These are phyloP conservation scores for Caenorhabditis brenneri DNA, from an alignment of 1,140 invertebrate genomes.

Conservation along the genomic window DNA sequence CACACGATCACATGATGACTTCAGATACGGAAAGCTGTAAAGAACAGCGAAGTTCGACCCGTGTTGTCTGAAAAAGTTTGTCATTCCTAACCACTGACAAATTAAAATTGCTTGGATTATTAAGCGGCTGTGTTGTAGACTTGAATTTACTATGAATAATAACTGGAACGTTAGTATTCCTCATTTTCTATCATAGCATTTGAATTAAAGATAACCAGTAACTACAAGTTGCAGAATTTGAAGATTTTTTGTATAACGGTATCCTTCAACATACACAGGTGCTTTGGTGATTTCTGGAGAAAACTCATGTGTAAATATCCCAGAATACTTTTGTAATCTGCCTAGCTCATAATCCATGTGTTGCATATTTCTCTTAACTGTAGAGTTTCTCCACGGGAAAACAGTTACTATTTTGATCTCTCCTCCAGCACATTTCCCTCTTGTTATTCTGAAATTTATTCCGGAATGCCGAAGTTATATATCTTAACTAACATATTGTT, in stretches of 20 bases:
- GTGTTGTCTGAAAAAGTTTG: not conserved
- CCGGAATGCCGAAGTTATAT: not conserved
- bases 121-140: too few species aligned
- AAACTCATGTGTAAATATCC: constrained; percentile 2
- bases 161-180: too few species aligned
- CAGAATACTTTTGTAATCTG: constrained; percentile 33
- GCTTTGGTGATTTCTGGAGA: not conserved
- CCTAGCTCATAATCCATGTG: constrained; percentile 28
- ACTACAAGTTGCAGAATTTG: too few species aligned
- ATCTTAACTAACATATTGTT: not conserved
- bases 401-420: not conserved
- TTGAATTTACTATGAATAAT: too few species aligned
- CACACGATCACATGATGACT: constrained; percentile 1
- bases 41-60: not conserved
- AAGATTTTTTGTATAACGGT: too few species aligned
- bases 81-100: not conserved
- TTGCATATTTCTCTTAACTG: not conserved
- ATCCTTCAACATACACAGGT: not conserved
- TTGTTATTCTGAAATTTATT: not conserved
- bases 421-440: constrained; percentile 8
- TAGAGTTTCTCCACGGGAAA: not conserved
- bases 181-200: too few species aligned
- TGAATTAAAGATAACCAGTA: too few species aligned
- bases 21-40: not conserved
- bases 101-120: not conserved